Evolutionary conservation across 2,113 vertebrate genomes (phyloP), one percentile per base, ranked within the genome.

Genomic region (Zosterops borbonicus): DNA sequence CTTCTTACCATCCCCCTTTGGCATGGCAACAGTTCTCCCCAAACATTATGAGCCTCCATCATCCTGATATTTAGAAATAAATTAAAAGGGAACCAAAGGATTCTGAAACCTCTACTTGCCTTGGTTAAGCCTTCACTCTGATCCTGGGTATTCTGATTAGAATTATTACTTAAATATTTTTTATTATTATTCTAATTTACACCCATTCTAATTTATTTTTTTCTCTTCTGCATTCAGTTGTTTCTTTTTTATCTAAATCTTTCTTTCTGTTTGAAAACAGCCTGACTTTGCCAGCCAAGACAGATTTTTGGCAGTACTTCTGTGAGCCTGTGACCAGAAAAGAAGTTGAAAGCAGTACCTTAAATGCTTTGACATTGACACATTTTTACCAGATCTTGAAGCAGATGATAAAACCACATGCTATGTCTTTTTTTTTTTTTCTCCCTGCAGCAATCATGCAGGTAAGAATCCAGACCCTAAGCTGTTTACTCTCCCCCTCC

Each of bases 181-280:
- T 56, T 13, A 56, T 22, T 10, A 20, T 28, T 31, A 4, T 83
- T 80, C n/a, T 44, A 35, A n/a, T 68, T 81, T 69, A 33, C 9
- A 58, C 4, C 0, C 2, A 19, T 63, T 75, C 9, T 70, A 23
- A 33, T 65, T 74, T 62, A 0, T 64, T 76, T 29, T 46, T 55
- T 63, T 35, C 20, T 65, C 31, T 59, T 84, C 9, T 63, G 13
- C 11, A 39, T 87, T 94, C 35, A 55, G 23, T 59, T 82, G 29
- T 82, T 93, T 69, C 41, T 76, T 93, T 92, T 29, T n/a, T 47
- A 15, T 59, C 25, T 55, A 33, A 82, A 82, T 84, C 47, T 28
- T 82, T 53, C 35, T 82, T 91, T 87, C 52, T 87, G 65, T 95
- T 93, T 95, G 87, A 92, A 94, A 95, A 92, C 80, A 79, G n/a